Percentiles rank a stretch among this genome's conserved stretches.
These are phyloP conservation scores for Tringa solitaria DNA, from an alignment of 2,113 vertebrate genomes.

Conservation along the genomic window DNA sequence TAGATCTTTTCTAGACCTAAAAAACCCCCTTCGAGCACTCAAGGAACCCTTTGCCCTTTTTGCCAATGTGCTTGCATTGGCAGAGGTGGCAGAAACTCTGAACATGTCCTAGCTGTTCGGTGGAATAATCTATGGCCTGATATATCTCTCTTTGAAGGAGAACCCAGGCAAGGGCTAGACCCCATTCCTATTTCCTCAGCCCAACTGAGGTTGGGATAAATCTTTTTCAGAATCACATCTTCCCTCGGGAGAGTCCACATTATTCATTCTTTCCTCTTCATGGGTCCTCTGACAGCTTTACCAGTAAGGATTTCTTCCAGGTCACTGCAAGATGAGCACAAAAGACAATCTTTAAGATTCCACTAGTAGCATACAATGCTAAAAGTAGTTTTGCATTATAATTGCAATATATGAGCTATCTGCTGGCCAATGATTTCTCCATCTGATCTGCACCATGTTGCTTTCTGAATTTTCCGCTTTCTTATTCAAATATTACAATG, in stretches of 20 bases:
- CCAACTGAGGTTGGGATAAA: not conserved
- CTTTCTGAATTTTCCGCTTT: not conserved
- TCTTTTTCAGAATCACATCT: not conserved
- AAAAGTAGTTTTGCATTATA: not conserved
- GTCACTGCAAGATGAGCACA: not conserved
- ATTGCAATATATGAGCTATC: not conserved
- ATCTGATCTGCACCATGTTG: not conserved
- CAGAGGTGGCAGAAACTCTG: not conserved
- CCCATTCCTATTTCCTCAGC: not conserved
- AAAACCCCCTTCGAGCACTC: not conserved
- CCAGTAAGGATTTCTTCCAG: slow-evolving; percentile 24
- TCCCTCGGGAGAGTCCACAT: not conserved
- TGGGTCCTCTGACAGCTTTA: not conserved
- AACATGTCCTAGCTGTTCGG: not conserved
- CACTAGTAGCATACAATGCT: not conserved
- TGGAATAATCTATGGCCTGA: not conserved
- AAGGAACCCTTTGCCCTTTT: not conserved
- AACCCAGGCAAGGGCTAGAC: not conserved
- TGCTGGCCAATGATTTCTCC: not conserved
- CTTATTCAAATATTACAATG: not conserved
- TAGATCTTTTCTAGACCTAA: not conserved
- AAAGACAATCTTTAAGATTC: not conserved
- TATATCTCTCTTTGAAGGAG: not conserved
- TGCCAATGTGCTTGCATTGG: not conserved
- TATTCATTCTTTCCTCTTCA: not conserved